Conservation (phyloP, 2,797 vertebrate species). For the Hyperoplus lanceolatus region DNA sequence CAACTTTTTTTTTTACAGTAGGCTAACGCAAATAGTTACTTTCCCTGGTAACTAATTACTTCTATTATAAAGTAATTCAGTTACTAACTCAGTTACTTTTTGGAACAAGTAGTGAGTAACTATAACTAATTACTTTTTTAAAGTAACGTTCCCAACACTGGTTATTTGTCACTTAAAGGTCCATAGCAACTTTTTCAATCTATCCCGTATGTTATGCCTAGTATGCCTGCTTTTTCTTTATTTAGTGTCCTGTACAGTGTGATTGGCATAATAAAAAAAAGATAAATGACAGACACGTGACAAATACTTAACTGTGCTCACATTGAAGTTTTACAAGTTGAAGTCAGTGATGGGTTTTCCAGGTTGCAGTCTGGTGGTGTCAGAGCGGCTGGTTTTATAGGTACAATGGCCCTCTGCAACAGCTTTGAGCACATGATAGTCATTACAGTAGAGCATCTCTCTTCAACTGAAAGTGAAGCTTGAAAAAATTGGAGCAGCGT, state of each 20-base stretch:
- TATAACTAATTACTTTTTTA: too few relatives aligned
- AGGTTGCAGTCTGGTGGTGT: conserved; percentile 64
- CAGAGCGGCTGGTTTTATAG: conserved; percentile 50
- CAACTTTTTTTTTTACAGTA: too few relatives aligned
- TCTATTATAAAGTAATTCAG: too few relatives aligned
- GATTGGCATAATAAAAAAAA: not conserved
- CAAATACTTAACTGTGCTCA: conserved; percentile 10
- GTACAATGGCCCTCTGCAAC: conserved; percentile 59
- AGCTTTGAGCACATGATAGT: conserved; percentile 71
- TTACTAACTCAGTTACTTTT: too few relatives aligned
- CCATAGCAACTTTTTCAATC: not conserved
- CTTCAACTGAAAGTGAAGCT: conserved; percentile 55
- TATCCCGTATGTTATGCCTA: not conserved
- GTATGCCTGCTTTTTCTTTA: conserved; percentile 1
- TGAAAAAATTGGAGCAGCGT: conserved; percentile 54
- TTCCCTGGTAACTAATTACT: too few relatives aligned
- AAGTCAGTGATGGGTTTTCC: conserved; percentile 69
- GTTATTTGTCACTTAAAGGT: not conserved
- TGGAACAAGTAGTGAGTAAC: too few relatives aligned
- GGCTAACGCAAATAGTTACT: too few relatives aligned
- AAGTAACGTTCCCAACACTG: too few relatives aligned
- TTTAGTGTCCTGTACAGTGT: not conserved
- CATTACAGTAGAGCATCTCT: conserved; percentile 70
- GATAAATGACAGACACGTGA: conserved; percentile 10
- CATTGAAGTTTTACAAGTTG: conserved; percentile 60